phyloP scores from a whole-genome alignment of 2,113 vertebrate genomes.

The Geococcyx californianus region DNA sequence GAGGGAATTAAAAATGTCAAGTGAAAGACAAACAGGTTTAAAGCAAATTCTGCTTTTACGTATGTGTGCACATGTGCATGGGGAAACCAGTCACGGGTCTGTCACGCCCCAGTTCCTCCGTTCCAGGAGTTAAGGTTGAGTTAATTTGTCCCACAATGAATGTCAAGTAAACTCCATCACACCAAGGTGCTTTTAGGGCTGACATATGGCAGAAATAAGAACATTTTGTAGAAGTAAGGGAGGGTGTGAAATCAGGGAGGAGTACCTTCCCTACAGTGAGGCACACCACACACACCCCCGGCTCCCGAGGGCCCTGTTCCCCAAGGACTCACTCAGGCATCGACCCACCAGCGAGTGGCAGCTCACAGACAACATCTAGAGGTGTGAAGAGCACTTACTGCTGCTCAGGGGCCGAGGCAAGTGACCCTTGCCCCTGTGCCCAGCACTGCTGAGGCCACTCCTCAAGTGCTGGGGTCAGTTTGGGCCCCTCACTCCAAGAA shows the following conservation, averaged over 20 bases:
- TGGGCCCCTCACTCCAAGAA: no score
- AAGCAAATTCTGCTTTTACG: neutral
- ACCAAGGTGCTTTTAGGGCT: neutral
- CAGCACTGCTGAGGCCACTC: no score
- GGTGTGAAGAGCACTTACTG: neutral
- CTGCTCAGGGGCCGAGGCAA: neutral
- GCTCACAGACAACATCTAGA: neutral
- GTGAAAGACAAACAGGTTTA: neutral
- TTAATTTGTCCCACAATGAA: neutral
- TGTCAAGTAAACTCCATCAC: neutral
- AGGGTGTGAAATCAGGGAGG: neutral
- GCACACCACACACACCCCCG: neutral
- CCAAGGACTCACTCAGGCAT: neutral
- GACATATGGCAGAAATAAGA: neutral
- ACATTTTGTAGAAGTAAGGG: neutral
- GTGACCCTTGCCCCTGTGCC: no score
- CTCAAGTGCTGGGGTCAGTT: no score
- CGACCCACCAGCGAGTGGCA: neutral
- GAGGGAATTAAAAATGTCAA: neutral
- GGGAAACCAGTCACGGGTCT: neutral
- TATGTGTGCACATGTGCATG: neutral
- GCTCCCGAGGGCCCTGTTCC: neutral
- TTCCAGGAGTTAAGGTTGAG: neutral
- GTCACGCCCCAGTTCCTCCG: neutral
- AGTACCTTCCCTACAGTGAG: neutral